A percentile compares a stretch with the other conserved stretches of the same genome.
Conservation (phyloP, 1,140 invertebrate genomes). For the Ridgeia piscesae region DNA sequence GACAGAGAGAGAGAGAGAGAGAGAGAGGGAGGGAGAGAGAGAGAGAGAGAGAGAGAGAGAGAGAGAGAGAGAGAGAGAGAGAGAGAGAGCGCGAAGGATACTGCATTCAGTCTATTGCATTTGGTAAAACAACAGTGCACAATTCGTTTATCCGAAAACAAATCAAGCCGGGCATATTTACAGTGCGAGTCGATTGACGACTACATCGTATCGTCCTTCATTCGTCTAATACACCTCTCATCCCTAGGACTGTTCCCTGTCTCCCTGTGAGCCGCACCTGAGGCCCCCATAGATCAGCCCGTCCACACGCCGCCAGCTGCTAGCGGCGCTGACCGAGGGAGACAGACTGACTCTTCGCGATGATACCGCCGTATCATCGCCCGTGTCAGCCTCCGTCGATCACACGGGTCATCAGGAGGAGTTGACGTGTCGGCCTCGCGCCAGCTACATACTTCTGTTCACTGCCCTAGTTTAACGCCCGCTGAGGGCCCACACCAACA, state of each 20-base stretch:
- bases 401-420: not conserved
- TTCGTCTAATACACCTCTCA: not conserved
- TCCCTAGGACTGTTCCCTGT: not conserved
- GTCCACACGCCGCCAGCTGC: not conserved
- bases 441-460: not conserved
- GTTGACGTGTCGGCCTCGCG: not conserved
- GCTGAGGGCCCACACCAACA: no score
- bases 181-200: not conserved
- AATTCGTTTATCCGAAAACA: not conserved
- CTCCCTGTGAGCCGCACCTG: no score
- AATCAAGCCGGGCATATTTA: not conserved
- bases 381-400: not conserved
- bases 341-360: not conserved
- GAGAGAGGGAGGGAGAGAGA: no score
- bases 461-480: not conserved
- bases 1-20: no score
- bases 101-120: no score
- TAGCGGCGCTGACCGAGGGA: not conserved
- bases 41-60: no score
- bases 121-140: not conserved
- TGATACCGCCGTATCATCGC: not conserved
- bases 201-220: not conserved
- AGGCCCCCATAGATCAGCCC: not conserved
- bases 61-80: no score
- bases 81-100: no score